A percentile compares a stretch with the other conserved stretches of the same genome.
phyloP scores from a whole-genome alignment of 37 sponge, comb jelly and placozoan genomes.

The Aplysina aerophoba region DNA sequence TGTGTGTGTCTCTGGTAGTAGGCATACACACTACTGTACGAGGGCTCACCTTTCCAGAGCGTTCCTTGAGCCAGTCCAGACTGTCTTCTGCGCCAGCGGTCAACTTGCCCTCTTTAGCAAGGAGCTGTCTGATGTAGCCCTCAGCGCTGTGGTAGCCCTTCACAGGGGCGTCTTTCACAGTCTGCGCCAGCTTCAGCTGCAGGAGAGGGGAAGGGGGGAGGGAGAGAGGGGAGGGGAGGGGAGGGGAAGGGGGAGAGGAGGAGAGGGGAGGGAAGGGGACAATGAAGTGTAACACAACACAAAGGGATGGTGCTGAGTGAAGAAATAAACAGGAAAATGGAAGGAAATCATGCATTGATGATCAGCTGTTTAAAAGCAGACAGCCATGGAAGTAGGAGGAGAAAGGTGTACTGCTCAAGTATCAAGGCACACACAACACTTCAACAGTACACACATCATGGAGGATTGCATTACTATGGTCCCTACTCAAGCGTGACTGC shows the following conservation, averaged over 20 bases:
- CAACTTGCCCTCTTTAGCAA: conserved; percentile 3
- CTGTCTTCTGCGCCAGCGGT: background rate
- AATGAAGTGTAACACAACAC: no score
- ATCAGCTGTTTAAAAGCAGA: no score
- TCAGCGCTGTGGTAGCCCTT: conserved; percentile 48
- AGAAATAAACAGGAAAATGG: no score
- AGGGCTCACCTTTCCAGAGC: conserved; percentile 6
- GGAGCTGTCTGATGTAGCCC: conserved; percentile 29
- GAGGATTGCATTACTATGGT: background rate
- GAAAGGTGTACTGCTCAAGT: no score
- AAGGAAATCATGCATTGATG: no score
- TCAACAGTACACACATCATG: no score
- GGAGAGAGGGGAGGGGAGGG: background rate
- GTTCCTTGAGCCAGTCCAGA: conserved; percentile 41
- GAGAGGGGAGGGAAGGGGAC: no score
- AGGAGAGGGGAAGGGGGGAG: background rate
- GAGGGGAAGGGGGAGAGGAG: background rate
- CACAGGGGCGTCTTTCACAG: conserved; percentile 34
- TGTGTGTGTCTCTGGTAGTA: no score
- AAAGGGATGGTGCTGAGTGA: no score
- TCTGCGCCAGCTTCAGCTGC: conserved; percentile 57
- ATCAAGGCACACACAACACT: no score
- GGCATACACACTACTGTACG: conserved; percentile 1
- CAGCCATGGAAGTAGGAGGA: no score
- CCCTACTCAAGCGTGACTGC: background rate